Percentiles rank a stretch among this genome's conserved stretches.
Conservation (phyloP, 2,113 vertebrate species). For the Telmatochromis sp. region DNA sequence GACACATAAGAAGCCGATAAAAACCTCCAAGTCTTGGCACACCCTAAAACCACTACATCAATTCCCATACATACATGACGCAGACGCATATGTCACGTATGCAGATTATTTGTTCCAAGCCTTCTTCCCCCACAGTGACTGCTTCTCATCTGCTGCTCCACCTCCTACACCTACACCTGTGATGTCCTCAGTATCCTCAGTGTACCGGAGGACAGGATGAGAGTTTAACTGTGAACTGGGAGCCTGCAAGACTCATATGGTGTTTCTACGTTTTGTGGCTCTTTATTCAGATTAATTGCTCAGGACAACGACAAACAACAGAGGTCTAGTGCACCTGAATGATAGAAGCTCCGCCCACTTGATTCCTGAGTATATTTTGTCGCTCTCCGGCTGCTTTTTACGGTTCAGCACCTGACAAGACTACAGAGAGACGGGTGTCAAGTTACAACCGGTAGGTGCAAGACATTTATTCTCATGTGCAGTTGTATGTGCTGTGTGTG, state of each 20-base stretch:
- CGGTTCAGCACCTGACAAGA: not conserved
- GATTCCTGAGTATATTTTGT: not conserved
- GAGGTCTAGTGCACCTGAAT: not conserved
- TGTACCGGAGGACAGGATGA: not conserved
- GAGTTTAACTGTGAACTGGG: not conserved
- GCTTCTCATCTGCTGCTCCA: not conserved
- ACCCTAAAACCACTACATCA: not conserved
- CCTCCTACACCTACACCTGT: not conserved
- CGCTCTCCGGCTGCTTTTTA: not conserved
- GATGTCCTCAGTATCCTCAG: not conserved
- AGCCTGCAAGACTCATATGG: not conserved
- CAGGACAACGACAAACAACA: rapidly evolving
- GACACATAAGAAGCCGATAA: not conserved
- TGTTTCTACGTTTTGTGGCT: not conserved
- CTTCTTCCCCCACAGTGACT: not conserved
- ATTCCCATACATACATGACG: not conserved
- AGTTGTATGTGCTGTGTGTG: not conserved
- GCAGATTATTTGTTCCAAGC: not conserved
- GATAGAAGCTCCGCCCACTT: not conserved
- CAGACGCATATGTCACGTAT: not conserved
- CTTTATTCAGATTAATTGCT: not conserved
- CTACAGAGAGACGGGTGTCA: not conserved
- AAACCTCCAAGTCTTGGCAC: not conserved
- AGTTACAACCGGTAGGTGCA: not conserved
- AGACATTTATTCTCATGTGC: not conserved